Evolutionary conservation across 2,797 vertebrate species (phyloP).

Genomic region (Phalanger gymnotis): DNA sequence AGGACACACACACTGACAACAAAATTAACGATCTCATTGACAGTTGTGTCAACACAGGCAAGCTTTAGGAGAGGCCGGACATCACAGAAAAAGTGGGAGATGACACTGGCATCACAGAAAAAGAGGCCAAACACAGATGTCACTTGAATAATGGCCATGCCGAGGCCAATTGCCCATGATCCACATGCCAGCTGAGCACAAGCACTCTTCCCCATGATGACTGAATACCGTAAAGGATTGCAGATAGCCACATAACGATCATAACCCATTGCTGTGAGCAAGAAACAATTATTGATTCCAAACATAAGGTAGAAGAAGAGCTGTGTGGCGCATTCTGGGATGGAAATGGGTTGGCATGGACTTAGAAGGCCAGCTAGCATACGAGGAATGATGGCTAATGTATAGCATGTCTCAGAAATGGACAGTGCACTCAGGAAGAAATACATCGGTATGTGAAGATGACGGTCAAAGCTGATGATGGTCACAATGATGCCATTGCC

Average conservation of each 20-base stretch:
- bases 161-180: slow-evolving; percentile 59
- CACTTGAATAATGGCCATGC: slow-evolving; percentile 54
- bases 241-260: slow-evolving; percentile 73
- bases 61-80: slow-evolving; percentile 70
- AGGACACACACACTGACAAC: slow-evolving; percentile 66
- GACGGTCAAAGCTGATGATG: slow-evolving; percentile 44
- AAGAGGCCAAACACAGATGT: slow-evolving; percentile 65
- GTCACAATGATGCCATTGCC: slow-evolving; percentile 68
- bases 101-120: slow-evolving; percentile 62
- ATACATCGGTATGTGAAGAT: slow-evolving; percentile 72
- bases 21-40: slow-evolving; percentile 65
- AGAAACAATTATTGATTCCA: slow-evolving; percentile 68
- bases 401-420: slow-evolving; percentile 71
- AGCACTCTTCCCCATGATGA: slow-evolving; percentile 60
- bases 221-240: slow-evolving; percentile 69
- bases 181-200: slow-evolving; percentile 60
- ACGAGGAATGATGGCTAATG: slow-evolving; percentile 61
- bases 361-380: slow-evolving; percentile 68
- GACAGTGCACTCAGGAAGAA: slow-evolving; percentile 72
- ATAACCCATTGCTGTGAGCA: slow-evolving; percentile 75
- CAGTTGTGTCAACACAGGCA: slow-evolving; percentile 41
- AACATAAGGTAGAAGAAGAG: slow-evolving; percentile 73
- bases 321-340: slow-evolving; percentile 61
- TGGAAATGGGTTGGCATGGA: slow-evolving; percentile 19
- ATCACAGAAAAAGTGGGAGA: slow-evolving; percentile 73